Conservation (phyloP, 2,113 vertebrate genomes). For the Xiphorhynchus elegans region DNA sequence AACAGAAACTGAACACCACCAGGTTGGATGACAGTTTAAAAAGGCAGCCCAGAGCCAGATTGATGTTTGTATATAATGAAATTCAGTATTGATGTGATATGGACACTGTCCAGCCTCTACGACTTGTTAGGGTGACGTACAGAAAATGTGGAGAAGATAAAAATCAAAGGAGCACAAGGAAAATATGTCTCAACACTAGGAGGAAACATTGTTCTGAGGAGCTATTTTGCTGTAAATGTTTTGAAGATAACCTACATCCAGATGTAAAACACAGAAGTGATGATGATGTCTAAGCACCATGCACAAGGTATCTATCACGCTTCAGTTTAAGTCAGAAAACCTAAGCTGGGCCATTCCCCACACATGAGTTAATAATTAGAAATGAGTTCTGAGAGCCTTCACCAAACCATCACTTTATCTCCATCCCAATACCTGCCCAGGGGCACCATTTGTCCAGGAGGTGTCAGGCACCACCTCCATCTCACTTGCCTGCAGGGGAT, state of each 20-base stretch:
- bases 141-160: conserved; percentile 46
- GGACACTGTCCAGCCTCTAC: conserved; percentile 65
- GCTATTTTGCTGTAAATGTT: conserved; percentile 2
- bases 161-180: conserved; percentile 15
- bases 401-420: background rate
- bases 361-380: rapidly evolving
- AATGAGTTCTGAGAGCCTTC: background rate
- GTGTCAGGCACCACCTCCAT: background rate
- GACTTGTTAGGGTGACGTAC: background rate
- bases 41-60: conserved; percentile 66
- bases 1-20: conserved; percentile 68
- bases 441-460: rapidly evolving
- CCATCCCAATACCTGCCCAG: rapidly evolving
- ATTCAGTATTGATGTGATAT: conserved; percentile 64
- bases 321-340: background rate
- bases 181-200: background rate
- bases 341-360: background rate
- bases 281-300: rapidly evolving
- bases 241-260: background rate
- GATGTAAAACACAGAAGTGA: background rate
- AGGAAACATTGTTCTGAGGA: background rate
- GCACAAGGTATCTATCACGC: background rate
- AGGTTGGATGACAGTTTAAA: conserved; percentile 69
- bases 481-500: background rate
- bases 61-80: conserved; percentile 75